Percentiles rank a stretch among this genome's conserved stretches.
phyloP scores from a whole-genome alignment of 2,888 invertebrate genomes.

The Acrobasis suavella region DNA sequence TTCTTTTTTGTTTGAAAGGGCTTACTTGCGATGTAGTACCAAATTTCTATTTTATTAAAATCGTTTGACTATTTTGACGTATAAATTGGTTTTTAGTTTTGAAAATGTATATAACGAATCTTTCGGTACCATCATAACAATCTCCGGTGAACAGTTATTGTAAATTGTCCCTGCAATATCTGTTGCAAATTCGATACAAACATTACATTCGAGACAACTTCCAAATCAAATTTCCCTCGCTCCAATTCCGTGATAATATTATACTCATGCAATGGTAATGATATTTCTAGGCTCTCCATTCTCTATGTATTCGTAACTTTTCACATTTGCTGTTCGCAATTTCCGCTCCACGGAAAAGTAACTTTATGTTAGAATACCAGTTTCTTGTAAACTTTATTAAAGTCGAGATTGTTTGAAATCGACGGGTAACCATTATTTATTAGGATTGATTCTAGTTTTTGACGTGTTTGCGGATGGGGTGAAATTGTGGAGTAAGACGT shows the following conservation, averaged over 20 bases:
- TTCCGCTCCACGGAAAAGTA: slow-evolving; percentile 47
- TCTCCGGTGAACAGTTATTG: too few species aligned
- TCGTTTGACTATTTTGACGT: too few species aligned
- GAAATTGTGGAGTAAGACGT: slow-evolving; percentile 54
- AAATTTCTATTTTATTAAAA: too few species aligned
- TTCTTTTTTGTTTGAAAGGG: too few species aligned
- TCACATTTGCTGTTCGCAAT: slow-evolving; percentile 62
- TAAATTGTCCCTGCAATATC: not conserved
- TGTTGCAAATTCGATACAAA: slow-evolving; percentile 14
- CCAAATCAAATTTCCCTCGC: slow-evolving; percentile 18
- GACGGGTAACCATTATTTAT: slow-evolving; percentile 25
- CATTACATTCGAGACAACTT: slow-evolving; percentile 16
- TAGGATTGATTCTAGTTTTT: slow-evolving; percentile 19
- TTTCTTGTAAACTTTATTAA: slow-evolving; percentile 33
- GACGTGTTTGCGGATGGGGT: slow-evolving; percentile 29
- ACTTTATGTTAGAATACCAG: slow-evolving; percentile 30
- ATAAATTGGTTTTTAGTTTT: too few species aligned
- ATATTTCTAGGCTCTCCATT: slow-evolving; percentile 40
- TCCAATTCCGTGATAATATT: slow-evolving; percentile 32
- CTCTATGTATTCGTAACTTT: slow-evolving; percentile 55
- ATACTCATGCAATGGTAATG: slow-evolving; percentile 46
- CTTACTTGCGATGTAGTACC: too few species aligned
- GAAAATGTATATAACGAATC: too few species aligned
- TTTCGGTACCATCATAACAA: too few species aligned
- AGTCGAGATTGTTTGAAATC: slow-evolving; percentile 29